Evolutionary conservation across 2,113 vertebrate genomes (phyloP), one percentile per base, ranked within the genome.

Genomic region (Bagarius yarrelli): DNA sequence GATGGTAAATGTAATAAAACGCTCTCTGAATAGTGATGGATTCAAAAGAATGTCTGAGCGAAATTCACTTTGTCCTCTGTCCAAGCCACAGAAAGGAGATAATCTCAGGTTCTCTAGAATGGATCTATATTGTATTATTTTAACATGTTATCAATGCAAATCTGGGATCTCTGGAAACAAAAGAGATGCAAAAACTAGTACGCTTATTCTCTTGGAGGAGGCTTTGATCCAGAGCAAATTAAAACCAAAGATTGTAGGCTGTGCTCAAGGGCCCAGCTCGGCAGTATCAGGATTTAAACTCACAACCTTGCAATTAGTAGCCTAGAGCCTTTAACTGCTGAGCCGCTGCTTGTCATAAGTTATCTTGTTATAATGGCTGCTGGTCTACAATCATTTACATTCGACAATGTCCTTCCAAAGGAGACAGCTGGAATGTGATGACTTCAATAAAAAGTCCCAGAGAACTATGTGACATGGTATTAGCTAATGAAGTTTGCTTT

Each of bases 401-500:
- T 83, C 84, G 78, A 82, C 27, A 40, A 70, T 84, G 77, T 52
- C 71, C 69, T 40, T 78, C 70, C 80, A 30, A 82, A 84, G 63
- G 70, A 75, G 70, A 81, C 56, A 36, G 63, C 66, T 81, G 61
- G 52, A 52, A n/a, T 27, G 50, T 57, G 61, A 79, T 71, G 80
- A n/a, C 75, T 81, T 75, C 72, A 63, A 70, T 23, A 50, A n/a
- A 81, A 67, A 69, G 69, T 60, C 60, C 36, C 21, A 71, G 80
- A 76, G 57, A 73, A 85, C 47, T 78, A 71, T 79, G 30, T 32
- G 27, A 57, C 34, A 40, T 61, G 57, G 74, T 61, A 80, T 81
- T 81, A 81, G 72, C 87, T 89, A 85, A 88, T 88, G 73, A 85
- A 79, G 83, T 90, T 88, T 88, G 88, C 88, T 91, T 90, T 85